Evolutionary conservation across 2,888 invertebrate genomes (phyloP).

Genomic region (Cataglyphis altisquamis): DNA sequence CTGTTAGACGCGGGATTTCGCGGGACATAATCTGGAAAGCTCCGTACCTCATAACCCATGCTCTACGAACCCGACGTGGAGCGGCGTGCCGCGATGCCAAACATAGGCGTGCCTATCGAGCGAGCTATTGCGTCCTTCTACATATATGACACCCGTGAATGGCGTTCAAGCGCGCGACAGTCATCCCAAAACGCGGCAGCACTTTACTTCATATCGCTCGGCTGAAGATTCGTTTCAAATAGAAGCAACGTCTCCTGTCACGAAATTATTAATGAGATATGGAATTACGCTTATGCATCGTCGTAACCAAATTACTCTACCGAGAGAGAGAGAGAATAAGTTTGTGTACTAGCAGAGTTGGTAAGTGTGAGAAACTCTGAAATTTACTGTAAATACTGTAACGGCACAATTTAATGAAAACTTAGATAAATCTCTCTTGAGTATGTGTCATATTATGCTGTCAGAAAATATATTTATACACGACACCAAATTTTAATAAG

Average conservation of each 20-base stretch:
- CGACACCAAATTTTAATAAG: not conserved
- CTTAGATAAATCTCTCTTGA: not conserved
- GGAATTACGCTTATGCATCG: conserved; percentile 22
- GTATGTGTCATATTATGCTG: not conserved
- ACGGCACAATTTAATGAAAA: not conserved
- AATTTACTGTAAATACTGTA: not conserved
- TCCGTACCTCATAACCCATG: conserved; percentile 48
- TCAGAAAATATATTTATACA: not conserved
- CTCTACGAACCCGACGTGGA: conserved; percentile 26
- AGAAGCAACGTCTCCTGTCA: conserved; percentile 5
- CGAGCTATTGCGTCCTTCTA: conserved; percentile 31
- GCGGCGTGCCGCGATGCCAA: not conserved
- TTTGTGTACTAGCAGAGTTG: not conserved
- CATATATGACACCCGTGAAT: conserved; percentile 16
- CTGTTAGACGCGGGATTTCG: conserved; percentile 44
- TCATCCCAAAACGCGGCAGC: conserved; percentile 23
- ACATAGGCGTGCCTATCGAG: conserved; percentile 17
- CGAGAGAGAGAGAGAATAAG: not conserved
- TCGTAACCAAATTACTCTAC: not conserved
- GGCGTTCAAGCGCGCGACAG: conserved; percentile 8
- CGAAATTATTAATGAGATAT: conserved; percentile 46
- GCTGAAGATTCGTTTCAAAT: conserved; percentile 24
- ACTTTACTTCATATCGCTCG: conserved; percentile 12
- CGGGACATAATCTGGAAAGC: conserved; percentile 51
- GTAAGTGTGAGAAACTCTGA: not conserved